These are phyloP conservation scores for Cebidichthys violaceus DNA, from an alignment of 2,113 vertebrate genomes.

Conservation along the genomic window DNA sequence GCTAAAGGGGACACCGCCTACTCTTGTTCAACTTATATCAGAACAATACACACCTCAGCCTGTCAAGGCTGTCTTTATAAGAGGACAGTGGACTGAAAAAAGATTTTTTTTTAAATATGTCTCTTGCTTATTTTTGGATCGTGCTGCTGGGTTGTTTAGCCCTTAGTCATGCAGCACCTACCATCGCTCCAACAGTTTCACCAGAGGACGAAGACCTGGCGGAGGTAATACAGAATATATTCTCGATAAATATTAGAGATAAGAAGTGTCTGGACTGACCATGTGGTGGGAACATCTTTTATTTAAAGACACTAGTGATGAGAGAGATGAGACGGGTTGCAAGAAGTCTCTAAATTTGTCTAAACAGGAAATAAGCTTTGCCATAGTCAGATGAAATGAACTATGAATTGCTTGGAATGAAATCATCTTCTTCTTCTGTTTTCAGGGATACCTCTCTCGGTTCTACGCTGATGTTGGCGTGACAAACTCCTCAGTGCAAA, in stretches of 20 bases:
- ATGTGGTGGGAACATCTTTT: neutral
- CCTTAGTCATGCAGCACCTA: constrained; percentile 60
- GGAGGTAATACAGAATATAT: constrained; percentile 58
- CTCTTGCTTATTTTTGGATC: constrained; percentile 29
- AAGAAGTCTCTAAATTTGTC: neutral
- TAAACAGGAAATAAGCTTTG: neutral
- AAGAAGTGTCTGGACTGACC: neutral
- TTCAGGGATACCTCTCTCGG: constrained; percentile 69
- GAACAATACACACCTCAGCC: neutral
- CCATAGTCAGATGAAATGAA: neutral
- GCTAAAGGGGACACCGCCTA: neutral
- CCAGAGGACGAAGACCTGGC: constrained; percentile 61
- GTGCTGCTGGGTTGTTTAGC: constrained; percentile 43
- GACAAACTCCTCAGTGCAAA: constrained; percentile 13
- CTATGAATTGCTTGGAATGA: neutral
- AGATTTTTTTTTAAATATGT: constrained; percentile 30
- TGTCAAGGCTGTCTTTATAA: constrained; percentile 3
- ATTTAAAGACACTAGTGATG: neutral
- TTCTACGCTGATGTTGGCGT: constrained; percentile 61
- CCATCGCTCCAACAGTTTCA: constrained; percentile 41
- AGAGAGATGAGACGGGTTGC: neutral
- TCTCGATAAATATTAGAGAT: neutral
- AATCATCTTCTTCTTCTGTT: neutral
- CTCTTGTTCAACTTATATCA: neutral
- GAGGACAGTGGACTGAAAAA: constrained; percentile 5